Conservation (phyloP, 2,797 vertebrate genomes). For the Gallinago solitaria region DNA sequence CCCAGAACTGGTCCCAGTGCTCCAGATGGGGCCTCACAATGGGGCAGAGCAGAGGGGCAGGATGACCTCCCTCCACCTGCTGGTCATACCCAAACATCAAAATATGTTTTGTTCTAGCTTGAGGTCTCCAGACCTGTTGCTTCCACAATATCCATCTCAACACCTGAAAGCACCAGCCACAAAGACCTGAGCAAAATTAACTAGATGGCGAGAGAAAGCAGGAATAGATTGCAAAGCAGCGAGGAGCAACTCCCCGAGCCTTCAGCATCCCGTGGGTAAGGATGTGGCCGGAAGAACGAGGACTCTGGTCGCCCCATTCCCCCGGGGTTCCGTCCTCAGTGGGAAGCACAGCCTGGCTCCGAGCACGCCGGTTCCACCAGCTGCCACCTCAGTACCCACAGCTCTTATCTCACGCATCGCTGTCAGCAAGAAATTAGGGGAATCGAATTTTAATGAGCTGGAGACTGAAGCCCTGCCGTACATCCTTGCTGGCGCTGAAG, state of each 20-base stretch:
- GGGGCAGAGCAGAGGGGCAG: too few relatives aligned
- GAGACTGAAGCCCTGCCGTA: background rate
- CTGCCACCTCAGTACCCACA: background rate
- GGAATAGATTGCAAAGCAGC: background rate
- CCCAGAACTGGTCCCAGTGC: too few relatives aligned
- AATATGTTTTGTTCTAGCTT: rapidly evolving
- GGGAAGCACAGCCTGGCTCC: background rate
- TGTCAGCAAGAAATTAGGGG: background rate
- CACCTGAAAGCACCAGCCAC: background rate
- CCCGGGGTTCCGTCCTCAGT: background rate
- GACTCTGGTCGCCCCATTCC: background rate
- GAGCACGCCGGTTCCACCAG: background rate
- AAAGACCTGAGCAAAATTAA: background rate
- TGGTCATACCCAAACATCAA: background rate
- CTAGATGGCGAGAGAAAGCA: background rate
- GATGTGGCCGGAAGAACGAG: rapidly evolving
- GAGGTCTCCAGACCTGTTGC: background rate
- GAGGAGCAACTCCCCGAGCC: background rate
- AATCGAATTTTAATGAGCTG: slow-evolving; percentile 34
- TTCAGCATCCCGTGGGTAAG: background rate
- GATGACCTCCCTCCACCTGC: too few relatives aligned
- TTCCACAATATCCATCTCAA: background rate
- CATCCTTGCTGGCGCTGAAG: rapidly evolving
- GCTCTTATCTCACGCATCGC: background rate
- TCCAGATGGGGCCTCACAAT: too few relatives aligned